Percentiles rank a stretch among this genome's conserved stretches.
phyloP scores from a whole-genome alignment of 2,797 vertebrate species.

The Sebastiscus albofasciatus region DNA sequence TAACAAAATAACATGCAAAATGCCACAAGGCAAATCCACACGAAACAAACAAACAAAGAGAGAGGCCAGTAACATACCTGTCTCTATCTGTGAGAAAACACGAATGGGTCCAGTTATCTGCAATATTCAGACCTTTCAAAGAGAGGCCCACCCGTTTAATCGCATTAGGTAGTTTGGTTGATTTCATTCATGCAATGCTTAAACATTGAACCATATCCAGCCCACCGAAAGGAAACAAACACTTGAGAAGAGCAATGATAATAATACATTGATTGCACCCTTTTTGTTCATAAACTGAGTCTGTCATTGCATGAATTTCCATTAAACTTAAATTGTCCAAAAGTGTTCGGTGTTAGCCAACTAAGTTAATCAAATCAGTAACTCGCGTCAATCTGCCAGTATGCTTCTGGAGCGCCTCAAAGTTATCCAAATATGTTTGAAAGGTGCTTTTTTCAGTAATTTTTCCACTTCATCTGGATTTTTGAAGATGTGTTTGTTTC shows the following conservation, averaged over 20 bases:
- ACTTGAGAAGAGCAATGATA: no score
- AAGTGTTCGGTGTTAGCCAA: background rate
- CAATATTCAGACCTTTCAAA: background rate
- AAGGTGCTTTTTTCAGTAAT: background rate
- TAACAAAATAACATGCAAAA: background rate
- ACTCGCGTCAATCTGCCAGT: background rate
- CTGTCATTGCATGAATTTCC: background rate
- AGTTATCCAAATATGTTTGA: background rate
- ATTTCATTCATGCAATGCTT: background rate
- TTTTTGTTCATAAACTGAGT: background rate
- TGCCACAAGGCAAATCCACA: background rate
- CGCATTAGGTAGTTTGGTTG: no score
- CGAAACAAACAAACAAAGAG: background rate
- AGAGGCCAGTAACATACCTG: background rate
- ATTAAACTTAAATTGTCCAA: background rate
- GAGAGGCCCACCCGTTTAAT: no score
- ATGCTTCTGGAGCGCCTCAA: background rate
- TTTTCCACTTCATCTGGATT: background rate
- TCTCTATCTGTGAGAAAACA: background rate
- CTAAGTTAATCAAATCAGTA: background rate
- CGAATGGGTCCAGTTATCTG: background rate
- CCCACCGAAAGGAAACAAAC: no score
- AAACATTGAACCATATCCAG: background rate
- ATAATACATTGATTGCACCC: background rate
- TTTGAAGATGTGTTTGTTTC: background rate